Evolutionary conservation across 2,888 invertebrate genomes (phyloP), one percentile per base, ranked within the genome.

Genomic region (Melinaea marsaeus): DNA sequence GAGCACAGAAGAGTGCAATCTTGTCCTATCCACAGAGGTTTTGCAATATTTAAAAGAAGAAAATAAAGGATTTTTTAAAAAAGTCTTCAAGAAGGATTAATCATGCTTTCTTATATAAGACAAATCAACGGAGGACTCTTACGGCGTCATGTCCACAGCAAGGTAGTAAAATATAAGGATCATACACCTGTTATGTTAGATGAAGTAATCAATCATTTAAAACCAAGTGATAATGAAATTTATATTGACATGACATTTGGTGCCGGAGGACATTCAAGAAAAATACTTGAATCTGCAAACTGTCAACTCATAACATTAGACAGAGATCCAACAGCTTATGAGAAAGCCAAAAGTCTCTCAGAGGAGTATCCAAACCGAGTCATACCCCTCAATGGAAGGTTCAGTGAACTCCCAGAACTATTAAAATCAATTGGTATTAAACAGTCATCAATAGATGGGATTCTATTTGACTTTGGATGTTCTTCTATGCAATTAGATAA

Each of bases 221-320:
- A 94, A 70, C 94, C 95, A 1, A 79, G 85, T 67, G 81, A 92
- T 54, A 87, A 92, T 65, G 93, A 95, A 83, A 85, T 92, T 5
- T 94, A 96, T 71, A 89, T 99, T 68, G 99, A 99, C 79, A 97
- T 98, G 97, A 99, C 99, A 13, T 99, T 98, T 90, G 98, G 99
- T 37, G 95, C 95, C 33, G 99, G 99, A 6, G 98, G 98, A 0
- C 99, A 99, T 79, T 94, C 96, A 9, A 92, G 90, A 72, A 92
- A 92, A 77, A 92, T 99, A 71, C 89, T 99, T 57, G 92, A 95
- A 75, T 78, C 90, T 37, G 91, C 93, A 11, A 88, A 94, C 47
- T 91, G 95, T 22, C 94, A 91, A 79, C 88, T 98, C 2, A 93
- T 95, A 76, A 96, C 96, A 0, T 84, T 98, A 70, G 99, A 99